Percentiles rank a stretch among this genome's conserved stretches.
Evolutionary conservation across 35 echinoderm and acorn worm genomes (phyloP).

Genomic region (Lytechinus pictus): DNA sequence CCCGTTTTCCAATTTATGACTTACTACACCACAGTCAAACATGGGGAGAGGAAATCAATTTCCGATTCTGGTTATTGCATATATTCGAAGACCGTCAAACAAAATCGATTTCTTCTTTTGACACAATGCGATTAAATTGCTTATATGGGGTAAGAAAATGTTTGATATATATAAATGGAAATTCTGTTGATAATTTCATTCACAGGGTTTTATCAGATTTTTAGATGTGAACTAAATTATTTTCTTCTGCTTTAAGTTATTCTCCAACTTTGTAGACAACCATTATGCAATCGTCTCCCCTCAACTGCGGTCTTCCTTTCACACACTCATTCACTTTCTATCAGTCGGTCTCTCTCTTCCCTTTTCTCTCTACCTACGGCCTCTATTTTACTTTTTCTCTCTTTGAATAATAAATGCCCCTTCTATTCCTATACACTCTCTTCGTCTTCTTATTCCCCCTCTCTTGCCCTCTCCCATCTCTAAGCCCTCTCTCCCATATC

Average conservation of each 20-base stretch:
- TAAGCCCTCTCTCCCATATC: too few relatives aligned
- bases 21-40: not conserved
- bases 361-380: too few relatives aligned
- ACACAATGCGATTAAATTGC: not conserved
- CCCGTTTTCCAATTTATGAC: not conserved
- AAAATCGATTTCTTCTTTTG: not conserved
- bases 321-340: too few relatives aligned
- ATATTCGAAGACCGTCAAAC: not conserved
- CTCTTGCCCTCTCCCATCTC: too few relatives aligned
- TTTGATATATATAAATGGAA: too few relatives aligned
- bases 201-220: not conserved
- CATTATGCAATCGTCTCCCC: not conserved
- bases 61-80: not conserved
- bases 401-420: too few relatives aligned
- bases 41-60: not conserved
- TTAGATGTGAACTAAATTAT: not conserved
- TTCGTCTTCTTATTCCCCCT: too few relatives aligned
- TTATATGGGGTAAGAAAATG: not conserved
- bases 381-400: too few relatives aligned
- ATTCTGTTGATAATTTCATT: not conserved
- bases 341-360: too few relatives aligned
- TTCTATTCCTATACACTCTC: too few relatives aligned
- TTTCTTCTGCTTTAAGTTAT: too few relatives aligned
- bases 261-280: not conserved
- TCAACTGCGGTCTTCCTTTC: not conserved